Evolutionary conservation across 2,113 vertebrate genomes (phyloP), one percentile per base, ranked within the genome.

Genomic region (Phylloscopus trochilus): DNA sequence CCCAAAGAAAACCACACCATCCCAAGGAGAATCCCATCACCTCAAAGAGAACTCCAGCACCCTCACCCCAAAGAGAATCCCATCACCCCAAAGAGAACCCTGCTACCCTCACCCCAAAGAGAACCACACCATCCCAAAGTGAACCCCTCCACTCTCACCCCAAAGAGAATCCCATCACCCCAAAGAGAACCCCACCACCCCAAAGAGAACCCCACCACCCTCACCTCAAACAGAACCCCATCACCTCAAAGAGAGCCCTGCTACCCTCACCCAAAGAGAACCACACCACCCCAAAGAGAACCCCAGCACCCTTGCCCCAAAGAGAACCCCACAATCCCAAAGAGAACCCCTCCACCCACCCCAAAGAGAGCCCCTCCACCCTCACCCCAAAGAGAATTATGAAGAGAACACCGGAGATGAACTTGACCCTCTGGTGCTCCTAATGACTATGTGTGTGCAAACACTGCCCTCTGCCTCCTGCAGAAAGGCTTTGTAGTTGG

Each of bases 391-490:
- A 66, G 9, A 16, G 35, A 58, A 35, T 23, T 20, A 15, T 0
- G 0, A n/a, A 15, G 44, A 79, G 51, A 64, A 14, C 44, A 14
- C 20, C 24, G 3, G n/a, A 33, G 53, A 35, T 22, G 41, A 68
- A 49, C 60, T 26, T 70, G 89, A 86, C 70, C 70, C 0, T 2
- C 39, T 15, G 1, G 14, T 0, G 4, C 30, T 91, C 8, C 5
- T 22, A 9, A 56, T 56, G 19, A 33, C 31, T 10, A 87, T 94
- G 93, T 56, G 68, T 77, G 92, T 93, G 94, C 76, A 77, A 96
- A 97, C 80, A 95, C 93, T 95, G 97, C 97, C 97, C 96, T 95
- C 97, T 97, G 95, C 93, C 96, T 96, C 89, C 92, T 64, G 63
- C 58, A 88, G 64, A 82, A 87, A 37, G 76, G 68, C 37, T 92